phyloP scores from a whole-genome alignment of 2,797 vertebrate genomes.

The Sciaenops ocellatus region DNA sequence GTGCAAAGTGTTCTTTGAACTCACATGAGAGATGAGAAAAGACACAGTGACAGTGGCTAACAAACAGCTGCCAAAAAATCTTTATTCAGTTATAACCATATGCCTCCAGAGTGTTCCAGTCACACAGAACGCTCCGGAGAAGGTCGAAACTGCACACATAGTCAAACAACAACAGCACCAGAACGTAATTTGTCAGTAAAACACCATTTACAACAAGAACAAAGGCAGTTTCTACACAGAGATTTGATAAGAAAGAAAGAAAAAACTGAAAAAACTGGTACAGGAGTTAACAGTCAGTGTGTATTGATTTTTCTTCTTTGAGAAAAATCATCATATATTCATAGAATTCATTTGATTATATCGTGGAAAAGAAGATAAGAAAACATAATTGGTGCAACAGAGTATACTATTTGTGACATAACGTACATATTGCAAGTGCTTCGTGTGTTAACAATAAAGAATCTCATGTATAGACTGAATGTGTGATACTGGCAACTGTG shows the following conservation, averaged over 20 bases:
- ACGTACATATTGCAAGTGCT: conserved; percentile 76
- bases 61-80: conserved; percentile 86
- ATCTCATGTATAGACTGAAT: conserved; percentile 41
- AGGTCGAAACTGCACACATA: conserved; percentile 74
- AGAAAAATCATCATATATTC: conserved; percentile 69
- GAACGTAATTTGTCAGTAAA: conserved; percentile 78
- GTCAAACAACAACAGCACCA: conserved; percentile 85
- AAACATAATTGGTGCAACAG: conserved; percentile 71
- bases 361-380: conserved; percentile 68
- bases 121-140: conserved; percentile 58
- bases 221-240: conserved; percentile 80
- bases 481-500: conserved; percentile 36
- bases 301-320: conserved; percentile 64
- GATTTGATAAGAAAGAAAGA: conserved; percentile 59
- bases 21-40: conserved; percentile 18
- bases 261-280: conserved; percentile 52
- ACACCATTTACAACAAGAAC: conserved; percentile 83
- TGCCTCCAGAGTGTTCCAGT: conserved; percentile 62
- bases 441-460: conserved; percentile 62
- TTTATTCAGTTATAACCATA: conserved; percentile 82
- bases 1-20: background rate
- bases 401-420: conserved; percentile 68
- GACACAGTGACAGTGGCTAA: conserved; percentile 66
- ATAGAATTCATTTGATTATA: conserved; percentile 70
- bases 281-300: conserved; percentile 85